These are phyloP conservation scores for Gerris lacustris DNA, from an alignment of 2,888 invertebrate species.

Conservation along the genomic window DNA sequence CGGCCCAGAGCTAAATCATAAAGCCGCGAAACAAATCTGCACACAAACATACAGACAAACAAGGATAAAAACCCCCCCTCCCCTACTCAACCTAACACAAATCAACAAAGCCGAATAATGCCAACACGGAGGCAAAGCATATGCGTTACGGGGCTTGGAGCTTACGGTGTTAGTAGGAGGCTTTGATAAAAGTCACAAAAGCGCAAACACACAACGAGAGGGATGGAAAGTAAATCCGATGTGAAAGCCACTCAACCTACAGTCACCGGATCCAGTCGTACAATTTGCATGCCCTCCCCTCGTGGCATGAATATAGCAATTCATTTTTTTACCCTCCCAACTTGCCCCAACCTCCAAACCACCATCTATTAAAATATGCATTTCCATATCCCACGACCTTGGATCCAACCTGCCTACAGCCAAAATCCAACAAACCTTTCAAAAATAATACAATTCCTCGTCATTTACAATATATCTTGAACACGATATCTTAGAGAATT, in stretches of 20 bases:
- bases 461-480: no score
- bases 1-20: neutral
- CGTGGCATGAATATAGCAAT: neutral
- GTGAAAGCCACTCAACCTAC: constrained; percentile 1
- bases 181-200: neutral
- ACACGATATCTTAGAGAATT: no score
- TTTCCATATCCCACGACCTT: neutral
- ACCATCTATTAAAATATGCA: neutral
- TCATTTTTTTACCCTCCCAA: neutral
- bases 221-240: neutral
- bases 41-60: neutral
- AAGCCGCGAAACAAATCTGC: neutral
- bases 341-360: neutral
- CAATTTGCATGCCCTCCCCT: neutral
- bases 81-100: neutral
- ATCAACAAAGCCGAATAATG: no score
- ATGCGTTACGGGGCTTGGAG: no score
- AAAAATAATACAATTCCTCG: no score
- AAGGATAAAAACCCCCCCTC: neutral
- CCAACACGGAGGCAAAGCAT: no score
- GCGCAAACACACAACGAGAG: neutral
- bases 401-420: no score
- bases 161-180: neutral
- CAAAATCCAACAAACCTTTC: no score
- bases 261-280: neutral